Percentiles rank a stretch among this genome's conserved stretches.
These are phyloP conservation scores for Caenorhabditis auriculariae DNA, from an alignment of 2,888 invertebrate genomes.

Conservation along the genomic window DNA sequence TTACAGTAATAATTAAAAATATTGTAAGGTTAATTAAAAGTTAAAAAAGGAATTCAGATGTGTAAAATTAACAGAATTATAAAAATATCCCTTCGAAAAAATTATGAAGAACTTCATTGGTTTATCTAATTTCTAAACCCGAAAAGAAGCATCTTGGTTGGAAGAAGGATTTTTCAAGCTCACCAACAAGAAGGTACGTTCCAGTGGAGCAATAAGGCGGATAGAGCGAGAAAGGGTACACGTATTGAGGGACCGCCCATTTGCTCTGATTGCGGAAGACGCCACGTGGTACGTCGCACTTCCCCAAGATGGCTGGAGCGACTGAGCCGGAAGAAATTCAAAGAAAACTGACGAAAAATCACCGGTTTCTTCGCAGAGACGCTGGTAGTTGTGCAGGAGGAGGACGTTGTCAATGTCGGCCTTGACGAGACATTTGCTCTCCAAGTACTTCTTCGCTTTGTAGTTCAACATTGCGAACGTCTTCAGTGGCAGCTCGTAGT, in stretches of 20 bases:
- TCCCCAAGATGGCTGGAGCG: slow-evolving; percentile 32
- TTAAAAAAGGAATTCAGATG: too few species aligned
- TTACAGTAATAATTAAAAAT: too few species aligned
- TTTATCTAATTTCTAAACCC: too few species aligned
- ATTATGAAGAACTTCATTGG: too few species aligned
- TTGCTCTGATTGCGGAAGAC: slow-evolving; percentile 31
- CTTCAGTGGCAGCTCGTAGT: slow-evolving; percentile 41
- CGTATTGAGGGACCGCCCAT: slow-evolving; percentile 34
- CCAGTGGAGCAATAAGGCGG: slow-evolving; percentile 40
- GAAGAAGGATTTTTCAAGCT: background rate
- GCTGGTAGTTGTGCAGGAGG: slow-evolving; percentile 25
- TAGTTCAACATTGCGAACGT: slow-evolving; percentile 39
- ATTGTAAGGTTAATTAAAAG: too few species aligned
- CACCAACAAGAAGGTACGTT: slow-evolving; percentile 31
- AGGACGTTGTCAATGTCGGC: slow-evolving; percentile 43
- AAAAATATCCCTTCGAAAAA: too few species aligned
- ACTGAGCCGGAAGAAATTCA: slow-evolving; percentile 8
- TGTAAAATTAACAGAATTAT: too few species aligned
- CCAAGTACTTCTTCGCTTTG: slow-evolving; percentile 21
- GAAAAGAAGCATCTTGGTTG: background rate
- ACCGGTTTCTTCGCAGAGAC: slow-evolving; percentile 40
- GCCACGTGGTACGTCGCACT: slow-evolving; percentile 27
- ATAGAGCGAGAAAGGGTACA: slow-evolving; percentile 19
- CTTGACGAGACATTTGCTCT: slow-evolving; percentile 34
- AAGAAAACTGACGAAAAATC: background rate